These are phyloP conservation scores for Lasioglossum vierecki DNA, from an alignment of 2,888 invertebrate species.

Conservation along the genomic window DNA sequence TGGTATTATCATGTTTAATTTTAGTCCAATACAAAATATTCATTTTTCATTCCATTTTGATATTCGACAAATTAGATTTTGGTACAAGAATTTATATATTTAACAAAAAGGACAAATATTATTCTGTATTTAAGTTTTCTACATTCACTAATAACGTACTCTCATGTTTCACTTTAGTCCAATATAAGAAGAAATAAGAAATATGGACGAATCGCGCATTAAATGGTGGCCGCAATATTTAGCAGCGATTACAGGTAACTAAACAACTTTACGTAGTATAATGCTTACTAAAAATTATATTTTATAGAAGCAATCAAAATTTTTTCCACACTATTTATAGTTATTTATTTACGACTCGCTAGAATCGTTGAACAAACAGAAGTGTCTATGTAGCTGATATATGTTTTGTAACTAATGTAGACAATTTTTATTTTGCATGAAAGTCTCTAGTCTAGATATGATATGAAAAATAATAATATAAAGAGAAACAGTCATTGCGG, in stretches of 20 bases:
- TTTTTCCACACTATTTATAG: neutral
- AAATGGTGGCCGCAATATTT: slow-evolving; percentile 82
- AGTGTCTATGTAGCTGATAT: neutral
- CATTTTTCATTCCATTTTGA: neutral
- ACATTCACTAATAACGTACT: neutral
- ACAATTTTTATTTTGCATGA: neutral
- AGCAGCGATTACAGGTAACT: slow-evolving; percentile 81
- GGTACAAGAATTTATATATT: neutral
- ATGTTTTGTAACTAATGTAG: neutral
- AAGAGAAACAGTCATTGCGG: too few relatives aligned
- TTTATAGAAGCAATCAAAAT: neutral
- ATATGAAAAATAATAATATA: too few relatives aligned
- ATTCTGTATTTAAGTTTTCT: neutral
- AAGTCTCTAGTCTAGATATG: too few relatives aligned
- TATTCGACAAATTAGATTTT: neutral
- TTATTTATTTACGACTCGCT: neutral
- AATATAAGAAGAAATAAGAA: slow-evolving; percentile 70
- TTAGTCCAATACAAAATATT: neutral
- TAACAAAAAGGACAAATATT: neutral
- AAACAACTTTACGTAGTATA: neutral
- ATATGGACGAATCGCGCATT: slow-evolving; percentile 75
- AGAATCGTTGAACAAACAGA: neutral
- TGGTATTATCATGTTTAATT: too few relatives aligned
- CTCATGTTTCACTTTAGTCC: slow-evolving; percentile 50
- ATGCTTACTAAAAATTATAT: neutral